These are phyloP conservation scores for Aldabrachelys gigantea DNA, from an alignment of 2,113 vertebrate genomes.

Conservation along the genomic window DNA sequence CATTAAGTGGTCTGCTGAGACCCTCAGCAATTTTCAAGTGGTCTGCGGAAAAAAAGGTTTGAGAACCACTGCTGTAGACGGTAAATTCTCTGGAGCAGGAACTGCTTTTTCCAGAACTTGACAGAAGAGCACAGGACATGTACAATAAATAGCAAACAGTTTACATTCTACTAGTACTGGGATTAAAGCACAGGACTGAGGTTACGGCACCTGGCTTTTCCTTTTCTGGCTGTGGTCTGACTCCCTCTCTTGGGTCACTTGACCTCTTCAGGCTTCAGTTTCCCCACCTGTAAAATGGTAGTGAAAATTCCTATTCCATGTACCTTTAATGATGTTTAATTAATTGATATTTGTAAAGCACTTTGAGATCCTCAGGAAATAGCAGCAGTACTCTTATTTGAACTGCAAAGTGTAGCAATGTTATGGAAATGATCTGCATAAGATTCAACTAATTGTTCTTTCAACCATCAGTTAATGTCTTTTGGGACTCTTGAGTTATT, in stretches of 20 bases:
- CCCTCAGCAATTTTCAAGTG: no score
- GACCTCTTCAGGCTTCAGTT: background rate
- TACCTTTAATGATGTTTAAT: background rate
- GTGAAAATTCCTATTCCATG: background rate
- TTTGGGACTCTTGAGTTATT: background rate
- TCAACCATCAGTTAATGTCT: background rate
- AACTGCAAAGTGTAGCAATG: background rate
- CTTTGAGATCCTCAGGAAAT: no score
- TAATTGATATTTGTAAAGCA: background rate
- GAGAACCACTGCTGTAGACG: no score
- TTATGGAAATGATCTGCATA: no score
- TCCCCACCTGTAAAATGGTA: background rate
- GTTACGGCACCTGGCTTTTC: background rate
- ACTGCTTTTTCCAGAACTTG: no score
- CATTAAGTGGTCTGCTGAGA: no score
- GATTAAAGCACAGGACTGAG: background rate
- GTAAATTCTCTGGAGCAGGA: no score
- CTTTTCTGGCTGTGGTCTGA: background rate
- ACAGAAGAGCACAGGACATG: no score
- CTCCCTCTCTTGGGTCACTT: background rate
- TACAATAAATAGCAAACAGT: background rate
- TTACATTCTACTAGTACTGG: background rate
- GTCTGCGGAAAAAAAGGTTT: no score
- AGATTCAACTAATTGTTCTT: background rate
- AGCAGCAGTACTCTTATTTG: no score